Percentiles rank a stretch among this genome's conserved stretches.
phyloP scores from a whole-genome alignment of 2,888 invertebrate species.

The Diloba caeruleocephala region DNA sequence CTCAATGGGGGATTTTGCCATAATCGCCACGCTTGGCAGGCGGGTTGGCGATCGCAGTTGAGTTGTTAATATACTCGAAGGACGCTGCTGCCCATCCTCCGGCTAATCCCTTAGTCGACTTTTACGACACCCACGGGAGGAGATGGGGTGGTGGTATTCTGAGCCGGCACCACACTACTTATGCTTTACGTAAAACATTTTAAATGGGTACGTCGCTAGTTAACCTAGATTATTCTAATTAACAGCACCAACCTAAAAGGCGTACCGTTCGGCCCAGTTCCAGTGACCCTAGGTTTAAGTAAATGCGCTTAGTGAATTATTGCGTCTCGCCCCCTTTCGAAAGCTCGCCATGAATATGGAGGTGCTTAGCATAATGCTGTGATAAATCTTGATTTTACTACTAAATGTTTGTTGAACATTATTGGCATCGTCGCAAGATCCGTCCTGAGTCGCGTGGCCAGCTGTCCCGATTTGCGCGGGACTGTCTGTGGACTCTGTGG shows the following conservation, averaged over 20 bases:
- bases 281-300: constrained; percentile 37
- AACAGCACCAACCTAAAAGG: constrained; percentile 33
- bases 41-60: no score
- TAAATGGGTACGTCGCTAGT: constrained; percentile 13
- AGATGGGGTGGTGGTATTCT: no score
- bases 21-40: no score
- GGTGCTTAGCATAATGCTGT: constrained; percentile 10
- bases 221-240: constrained; percentile 37
- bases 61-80: no score
- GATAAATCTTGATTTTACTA: constrained; percentile 11
- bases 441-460: no score
- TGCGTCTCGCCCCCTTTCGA: constrained; percentile 6
- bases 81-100: no score
- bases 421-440: not conserved
- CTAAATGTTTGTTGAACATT: not conserved
- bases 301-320: constrained; percentile 28
- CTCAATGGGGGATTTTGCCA: no score
- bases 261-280: constrained; percentile 35
- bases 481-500: no score
- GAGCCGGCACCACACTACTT: no score
- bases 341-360: not conserved
- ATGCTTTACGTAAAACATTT: constrained; percentile 6
- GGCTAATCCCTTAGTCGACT: no score
- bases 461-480: no score
- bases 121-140: no score